Conservation (phyloP, 2,797 vertebrate species). For the Acomys russatus region DNA sequence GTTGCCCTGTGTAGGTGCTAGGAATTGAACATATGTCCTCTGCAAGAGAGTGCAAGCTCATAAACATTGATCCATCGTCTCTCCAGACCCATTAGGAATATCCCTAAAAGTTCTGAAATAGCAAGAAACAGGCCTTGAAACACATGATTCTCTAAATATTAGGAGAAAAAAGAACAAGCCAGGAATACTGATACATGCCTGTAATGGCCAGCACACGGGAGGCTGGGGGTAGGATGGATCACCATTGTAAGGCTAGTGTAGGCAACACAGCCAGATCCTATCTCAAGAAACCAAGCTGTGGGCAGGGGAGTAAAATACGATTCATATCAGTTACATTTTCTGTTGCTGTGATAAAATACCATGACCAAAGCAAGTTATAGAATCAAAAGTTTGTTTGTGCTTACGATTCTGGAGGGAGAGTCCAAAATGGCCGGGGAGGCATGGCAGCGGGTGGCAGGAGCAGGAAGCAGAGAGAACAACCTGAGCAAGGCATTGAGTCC, state of each 20-base stretch:
- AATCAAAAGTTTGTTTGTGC: neutral
- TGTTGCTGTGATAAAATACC: neutral
- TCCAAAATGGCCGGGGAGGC: too few relatives aligned
- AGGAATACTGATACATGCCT: neutral
- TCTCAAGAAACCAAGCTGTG: neutral
- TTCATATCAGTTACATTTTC: neutral
- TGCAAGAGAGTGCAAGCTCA: too few relatives aligned
- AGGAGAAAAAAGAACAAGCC: slow-evolving; percentile 33
- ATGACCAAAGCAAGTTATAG: neutral
- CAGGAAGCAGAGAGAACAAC: neutral
- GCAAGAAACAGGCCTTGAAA: neutral
- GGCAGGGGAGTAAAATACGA: neutral
- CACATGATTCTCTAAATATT: slow-evolving; percentile 26
- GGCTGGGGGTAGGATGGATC: neutral
- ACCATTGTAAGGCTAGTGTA: neutral
- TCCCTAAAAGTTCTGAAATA: neutral
- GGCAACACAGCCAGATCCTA: neutral
- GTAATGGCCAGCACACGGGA: neutral
- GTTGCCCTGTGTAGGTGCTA: neutral
- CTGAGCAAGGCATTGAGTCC: too few relatives aligned
- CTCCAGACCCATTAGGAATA: neutral
- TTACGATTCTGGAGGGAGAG: neutral
- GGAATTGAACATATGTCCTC: too few relatives aligned
- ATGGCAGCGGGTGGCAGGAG: neutral
- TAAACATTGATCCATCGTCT: neutral